phyloP scores from a whole-genome alignment of 2,888 invertebrate species.

The Hedychridium roseum region DNA sequence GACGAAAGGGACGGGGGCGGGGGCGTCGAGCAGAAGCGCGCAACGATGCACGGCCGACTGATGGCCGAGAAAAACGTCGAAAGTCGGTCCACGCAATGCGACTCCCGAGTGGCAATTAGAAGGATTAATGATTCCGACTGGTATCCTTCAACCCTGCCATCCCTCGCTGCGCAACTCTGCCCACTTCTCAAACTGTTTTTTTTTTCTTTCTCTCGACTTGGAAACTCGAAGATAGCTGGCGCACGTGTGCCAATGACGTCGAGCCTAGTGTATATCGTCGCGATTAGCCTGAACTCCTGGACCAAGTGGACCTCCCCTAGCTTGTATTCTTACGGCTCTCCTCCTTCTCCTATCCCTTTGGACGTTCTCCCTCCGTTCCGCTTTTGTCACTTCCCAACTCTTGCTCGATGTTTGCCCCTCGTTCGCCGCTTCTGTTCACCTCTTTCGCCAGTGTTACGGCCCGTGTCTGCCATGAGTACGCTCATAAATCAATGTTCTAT shows the following conservation, averaged over 20 bases:
- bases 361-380: conserved; percentile 7
- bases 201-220: conserved; percentile 11
- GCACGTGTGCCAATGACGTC: too few species aligned
- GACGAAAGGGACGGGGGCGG: conserved; percentile 6
- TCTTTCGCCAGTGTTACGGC: conserved; percentile 4
- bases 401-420: neutral
- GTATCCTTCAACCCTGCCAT: conserved; percentile 15
- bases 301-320: conserved; percentile 18
- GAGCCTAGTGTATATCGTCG: conserved; percentile 32
- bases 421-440: neutral
- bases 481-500: conserved; percentile 50
- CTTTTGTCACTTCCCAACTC: neutral
- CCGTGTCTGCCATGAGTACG: conserved; percentile 5
- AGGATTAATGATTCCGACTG: conserved; percentile 53
- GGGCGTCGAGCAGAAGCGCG: conserved; percentile 19
- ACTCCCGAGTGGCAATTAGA: conserved; percentile 54
- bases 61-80: conserved; percentile 38
- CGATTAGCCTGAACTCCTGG: conserved; percentile 36
- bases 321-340: conserved; percentile 3
- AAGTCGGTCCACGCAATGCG: conserved; percentile 34
- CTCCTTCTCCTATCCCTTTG: conserved; percentile 19
- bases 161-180: conserved; percentile 3
- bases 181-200: conserved; percentile 4
- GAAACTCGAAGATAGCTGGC: neutral
- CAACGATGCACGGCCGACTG: too few species aligned